Evolutionary conservation across 1,140 invertebrate genomes (phyloP).

Genomic region (Macrobrachium rosenbergii): DNA sequence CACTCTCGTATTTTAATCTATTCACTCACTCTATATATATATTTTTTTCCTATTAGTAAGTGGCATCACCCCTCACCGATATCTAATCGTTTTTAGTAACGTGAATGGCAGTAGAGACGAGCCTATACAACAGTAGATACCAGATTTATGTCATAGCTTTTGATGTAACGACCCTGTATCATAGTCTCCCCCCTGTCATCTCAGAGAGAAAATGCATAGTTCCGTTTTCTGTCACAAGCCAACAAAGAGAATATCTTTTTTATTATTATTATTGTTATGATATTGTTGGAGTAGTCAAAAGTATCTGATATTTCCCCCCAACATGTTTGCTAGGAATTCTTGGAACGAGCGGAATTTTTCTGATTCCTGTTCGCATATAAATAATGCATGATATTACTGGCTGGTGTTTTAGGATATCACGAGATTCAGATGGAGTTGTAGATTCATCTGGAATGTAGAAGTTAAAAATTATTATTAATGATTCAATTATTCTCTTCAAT

Average conservation of each 20-base stretch:
- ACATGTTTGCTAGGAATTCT: no score
- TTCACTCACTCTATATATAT: conserved; percentile 18
- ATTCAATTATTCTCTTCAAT: no score
- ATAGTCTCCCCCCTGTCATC: conserved; percentile 17
- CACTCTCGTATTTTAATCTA: conserved; percentile 39
- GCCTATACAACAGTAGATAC: conserved; percentile 38
- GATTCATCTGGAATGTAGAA: no score
- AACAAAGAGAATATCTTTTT: not conserved
- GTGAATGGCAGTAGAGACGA: conserved; percentile 49
- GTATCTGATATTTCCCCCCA: no score
- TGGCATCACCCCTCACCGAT: conserved; percentile 53
- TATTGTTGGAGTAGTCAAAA: no score
- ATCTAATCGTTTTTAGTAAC: conserved; percentile 36
- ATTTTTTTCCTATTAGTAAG: conserved; percentile 15
- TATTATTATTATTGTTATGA: no score
- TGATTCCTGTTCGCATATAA: no score
- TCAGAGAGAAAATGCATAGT: conserved; percentile 7
- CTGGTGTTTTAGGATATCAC: no score
- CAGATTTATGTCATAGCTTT: conserved; percentile 42
- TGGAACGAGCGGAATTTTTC: no score
- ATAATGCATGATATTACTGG: no score
- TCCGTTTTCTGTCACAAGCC: conserved; percentile 38
- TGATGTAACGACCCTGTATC: conserved; percentile 40
- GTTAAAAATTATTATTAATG: no score
- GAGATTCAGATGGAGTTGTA: no score